Conservation (phyloP, 2,888 invertebrate species). For the Scrobipalpa costella region DNA sequence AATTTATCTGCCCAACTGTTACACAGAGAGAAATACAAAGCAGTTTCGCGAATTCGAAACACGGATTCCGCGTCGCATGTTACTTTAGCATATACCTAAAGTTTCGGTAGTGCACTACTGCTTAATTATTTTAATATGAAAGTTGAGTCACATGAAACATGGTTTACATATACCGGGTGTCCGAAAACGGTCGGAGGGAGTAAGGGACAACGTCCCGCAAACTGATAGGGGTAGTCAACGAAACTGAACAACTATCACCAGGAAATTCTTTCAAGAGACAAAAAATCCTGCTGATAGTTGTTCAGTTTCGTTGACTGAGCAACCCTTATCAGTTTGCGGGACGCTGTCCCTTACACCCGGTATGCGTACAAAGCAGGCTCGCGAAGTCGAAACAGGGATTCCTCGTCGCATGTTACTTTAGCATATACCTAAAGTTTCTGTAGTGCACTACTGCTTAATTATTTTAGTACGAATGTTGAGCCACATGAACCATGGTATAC, state of each 20-base stretch:
- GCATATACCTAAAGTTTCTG: background rate
- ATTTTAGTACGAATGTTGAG: background rate
- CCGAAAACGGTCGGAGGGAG: too few species aligned
- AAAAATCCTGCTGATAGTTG: too few species aligned
- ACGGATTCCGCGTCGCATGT: conserved; percentile 2
- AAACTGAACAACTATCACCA: too few species aligned
- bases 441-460: background rate
- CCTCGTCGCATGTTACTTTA: background rate
- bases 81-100: background rate
- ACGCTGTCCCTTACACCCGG: too few species aligned
- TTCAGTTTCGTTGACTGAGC: too few species aligned
- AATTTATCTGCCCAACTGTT: conserved; percentile 24
- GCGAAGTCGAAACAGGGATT: conserved; percentile 10
- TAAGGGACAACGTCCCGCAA: too few species aligned
- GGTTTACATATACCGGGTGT: too few species aligned
- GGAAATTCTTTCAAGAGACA: too few species aligned
- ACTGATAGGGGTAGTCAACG: too few species aligned
- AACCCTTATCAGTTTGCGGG: too few species aligned
- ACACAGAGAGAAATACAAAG: conserved; percentile 2
- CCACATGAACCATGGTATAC: background rate
- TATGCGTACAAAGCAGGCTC: background rate
- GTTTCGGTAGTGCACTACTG: background rate
- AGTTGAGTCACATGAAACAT: background rate
- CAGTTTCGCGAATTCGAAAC: conserved; percentile 2
- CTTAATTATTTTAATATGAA: background rate